phyloP scores from a whole-genome alignment of 2,888 invertebrate species.

The Pilophorus perplexus region DNA sequence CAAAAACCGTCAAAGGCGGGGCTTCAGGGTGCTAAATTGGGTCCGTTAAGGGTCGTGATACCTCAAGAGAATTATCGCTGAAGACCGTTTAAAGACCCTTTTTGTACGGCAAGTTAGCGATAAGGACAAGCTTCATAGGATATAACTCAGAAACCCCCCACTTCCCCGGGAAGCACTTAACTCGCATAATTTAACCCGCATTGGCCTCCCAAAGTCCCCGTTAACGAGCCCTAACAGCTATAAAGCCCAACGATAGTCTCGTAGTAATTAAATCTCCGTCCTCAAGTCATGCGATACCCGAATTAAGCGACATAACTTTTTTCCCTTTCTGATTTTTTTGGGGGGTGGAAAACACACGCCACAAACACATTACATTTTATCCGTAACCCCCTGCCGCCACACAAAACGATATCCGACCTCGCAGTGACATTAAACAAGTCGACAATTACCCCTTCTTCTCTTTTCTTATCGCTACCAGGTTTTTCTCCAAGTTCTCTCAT shows the following conservation, averaged over 20 bases:
- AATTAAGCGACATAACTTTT: constrained; percentile 31
- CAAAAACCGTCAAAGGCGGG: no score
- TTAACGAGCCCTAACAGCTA: constrained; percentile 36
- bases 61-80: neutral
- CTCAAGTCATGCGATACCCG: constrained; percentile 23
- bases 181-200: constrained; percentile 32
- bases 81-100: constrained; percentile 28
- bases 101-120: constrained; percentile 28
- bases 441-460: constrained; percentile 26
- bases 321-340: no score
- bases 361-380: constrained; percentile 30
- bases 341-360: constrained; percentile 23
- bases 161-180: constrained; percentile 12
- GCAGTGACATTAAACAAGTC: constrained; percentile 35
- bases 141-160: no score
- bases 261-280: constrained; percentile 36
- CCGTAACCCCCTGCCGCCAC: no score
- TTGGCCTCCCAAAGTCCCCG: constrained; percentile 14
- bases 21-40: no score
- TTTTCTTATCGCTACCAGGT: no score
- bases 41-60: no score
- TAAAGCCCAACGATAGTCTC: constrained; percentile 32
- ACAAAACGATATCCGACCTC: no score
- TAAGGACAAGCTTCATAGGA: no score
- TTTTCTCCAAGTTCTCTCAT: no score